Base-by-base conservation (phyloP, 2,888 invertebrate genomes). In the Idaea aversata region DNA sequence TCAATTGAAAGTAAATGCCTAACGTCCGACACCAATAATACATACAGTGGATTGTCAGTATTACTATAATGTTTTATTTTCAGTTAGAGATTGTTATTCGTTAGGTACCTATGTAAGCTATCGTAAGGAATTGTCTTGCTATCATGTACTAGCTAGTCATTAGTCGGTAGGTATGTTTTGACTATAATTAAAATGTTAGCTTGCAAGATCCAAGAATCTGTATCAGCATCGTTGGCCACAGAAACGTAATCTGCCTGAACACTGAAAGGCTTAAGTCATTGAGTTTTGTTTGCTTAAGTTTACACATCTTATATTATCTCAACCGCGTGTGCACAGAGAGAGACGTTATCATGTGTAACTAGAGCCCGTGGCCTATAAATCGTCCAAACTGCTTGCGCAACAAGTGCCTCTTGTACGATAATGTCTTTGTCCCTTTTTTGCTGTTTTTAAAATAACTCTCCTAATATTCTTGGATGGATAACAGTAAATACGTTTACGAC, bases 341-440 rank as follows among this genome's bases (percentile, higher is more conserved):
- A 84, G 84, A 82, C 86, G 85, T 90, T 91, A 92, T 91, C 91
- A 89, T 84, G 77, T 84, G 87, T 88, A 88, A 88, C 85, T 83
- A 77, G 82, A 89, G 86, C 83, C 80, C 80, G 80, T 79, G 86
- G 80, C 87, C 83, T 84, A 88, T 89, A 90, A 90, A 90, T 89
- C 88, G 80, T 83, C 80, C 78, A 82, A 87, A 88, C 83, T 87
- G 83, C 84, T 91, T 90, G 87, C 88, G 88, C 88, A 91, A 91
- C 88, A 88, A 88, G 86, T 87, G 86, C 72, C 78, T 80, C 75
- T 77, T 59, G 16, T 25, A 78, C 76, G 81, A 84, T 86, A 86
- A 82, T 82, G 75, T 76, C 72, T 71, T 72, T 72, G 77, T 77
- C 77, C 79, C 77, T 78, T 76, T 75, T 79, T 75, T 72, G 67